A percentile compares a stretch with the other conserved stretches of the same genome.
phyloP scores from a whole-genome alignment of 2,797 vertebrate species.

The Lates japonicus region DNA sequence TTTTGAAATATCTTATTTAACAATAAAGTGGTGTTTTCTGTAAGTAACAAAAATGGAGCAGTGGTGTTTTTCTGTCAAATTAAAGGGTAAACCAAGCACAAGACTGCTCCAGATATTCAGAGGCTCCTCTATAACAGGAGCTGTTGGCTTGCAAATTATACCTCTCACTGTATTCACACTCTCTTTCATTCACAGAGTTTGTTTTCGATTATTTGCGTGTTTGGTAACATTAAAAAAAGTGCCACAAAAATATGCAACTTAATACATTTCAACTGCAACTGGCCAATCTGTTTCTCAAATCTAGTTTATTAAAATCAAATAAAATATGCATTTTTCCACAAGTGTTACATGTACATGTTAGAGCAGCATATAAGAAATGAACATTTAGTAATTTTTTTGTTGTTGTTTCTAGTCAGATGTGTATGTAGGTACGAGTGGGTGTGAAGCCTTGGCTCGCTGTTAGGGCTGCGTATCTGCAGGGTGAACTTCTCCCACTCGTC shows the following conservation, averaged over 20 bases:
- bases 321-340: slow-evolving; percentile 8
- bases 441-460: slow-evolving; percentile 70
- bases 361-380: slow-evolving; percentile 43
- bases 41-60: slow-evolving; percentile 21
- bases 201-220: slow-evolving; percentile 22
- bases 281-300: slow-evolving; percentile 10
- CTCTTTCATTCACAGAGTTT: slow-evolving; percentile 26
- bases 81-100: slow-evolving; percentile 40
- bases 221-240: slow-evolving; percentile 22
- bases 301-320: slow-evolving; percentile 34
- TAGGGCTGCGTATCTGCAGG: slow-evolving; percentile 70
- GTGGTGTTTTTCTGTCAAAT: slow-evolving; percentile 38
- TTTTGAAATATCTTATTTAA: slow-evolving; percentile 19
- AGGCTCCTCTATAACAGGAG: slow-evolving; percentile 17
- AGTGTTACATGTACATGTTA: slow-evolving; percentile 25
- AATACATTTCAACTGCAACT: neutral
- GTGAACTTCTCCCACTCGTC: slow-evolving; percentile 84
- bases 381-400: slow-evolving; percentile 57
- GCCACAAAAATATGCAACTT: slow-evolving; percentile 13
- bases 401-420: slow-evolving; percentile 62
- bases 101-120: slow-evolving; percentile 35
- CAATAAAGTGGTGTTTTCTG: slow-evolving; percentile 21
- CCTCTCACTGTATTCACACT: slow-evolving; percentile 23
- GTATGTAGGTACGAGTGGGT: slow-evolving; percentile 71
- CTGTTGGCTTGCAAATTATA: slow-evolving; percentile 47